A percentile compares a stretch with the other conserved stretches of the same genome.
These are phyloP conservation scores for Gymnothorax reevesii DNA, from an alignment of 2,797 vertebrate genomes.

Conservation along the genomic window DNA sequence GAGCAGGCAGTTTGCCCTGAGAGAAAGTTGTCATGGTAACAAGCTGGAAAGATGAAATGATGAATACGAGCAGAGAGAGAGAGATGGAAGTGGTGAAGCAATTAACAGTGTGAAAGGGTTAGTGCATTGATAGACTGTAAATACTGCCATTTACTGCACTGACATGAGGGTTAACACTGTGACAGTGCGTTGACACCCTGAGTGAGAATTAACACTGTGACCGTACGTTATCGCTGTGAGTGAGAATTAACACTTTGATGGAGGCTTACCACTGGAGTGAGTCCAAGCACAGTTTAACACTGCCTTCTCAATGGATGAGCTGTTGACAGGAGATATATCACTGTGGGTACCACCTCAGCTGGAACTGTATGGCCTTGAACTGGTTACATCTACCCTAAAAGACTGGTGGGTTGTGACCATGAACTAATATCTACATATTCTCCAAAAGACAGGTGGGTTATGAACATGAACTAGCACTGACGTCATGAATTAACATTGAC, in stretches of 20 bases:
- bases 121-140: not conserved
- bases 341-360: not conserved
- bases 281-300: constrained; percentile 46
- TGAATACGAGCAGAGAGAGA: constrained; percentile 46
- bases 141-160: no score
- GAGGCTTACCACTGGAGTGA: constrained; percentile 40
- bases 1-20: constrained; percentile 70
- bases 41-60: constrained; percentile 63
- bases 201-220: not conserved
- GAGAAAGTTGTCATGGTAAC: constrained; percentile 77
- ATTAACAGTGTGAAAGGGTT: not conserved
- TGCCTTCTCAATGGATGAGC: constrained; percentile 30
- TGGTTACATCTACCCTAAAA: no score
- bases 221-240: no score
- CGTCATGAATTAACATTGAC: not conserved
- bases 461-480: no score
- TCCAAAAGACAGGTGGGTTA: not conserved
- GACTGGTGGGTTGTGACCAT: not conserved
- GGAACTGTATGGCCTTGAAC: no score
- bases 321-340: not conserved
- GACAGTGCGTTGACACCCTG: not conserved
- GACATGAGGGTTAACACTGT: not conserved
- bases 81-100: not conserved
- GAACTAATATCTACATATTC: no score
- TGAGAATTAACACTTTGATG: no score